These are phyloP conservation scores for Hypomecis punctinalis DNA, from an alignment of 2,888 invertebrate genomes.

Conservation along the genomic window DNA sequence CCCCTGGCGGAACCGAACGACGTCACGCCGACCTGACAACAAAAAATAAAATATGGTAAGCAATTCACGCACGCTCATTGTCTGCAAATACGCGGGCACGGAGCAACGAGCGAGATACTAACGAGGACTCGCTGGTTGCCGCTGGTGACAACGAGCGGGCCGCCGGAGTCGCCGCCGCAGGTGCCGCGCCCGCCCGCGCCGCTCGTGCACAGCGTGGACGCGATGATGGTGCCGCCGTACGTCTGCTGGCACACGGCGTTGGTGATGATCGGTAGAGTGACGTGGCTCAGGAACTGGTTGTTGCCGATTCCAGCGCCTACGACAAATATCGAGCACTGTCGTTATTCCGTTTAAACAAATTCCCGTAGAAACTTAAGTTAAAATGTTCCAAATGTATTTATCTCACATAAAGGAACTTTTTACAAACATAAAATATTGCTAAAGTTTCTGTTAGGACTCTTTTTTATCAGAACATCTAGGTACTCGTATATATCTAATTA, in stretches of 20 bases:
- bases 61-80: no score
- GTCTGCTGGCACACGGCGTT: conserved; percentile 59
- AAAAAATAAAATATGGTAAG: neutral
- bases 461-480: no score
- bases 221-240: conserved; percentile 52
- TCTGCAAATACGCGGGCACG: no score
- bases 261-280: conserved; percentile 68
- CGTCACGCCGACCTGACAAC: conserved; percentile 11
- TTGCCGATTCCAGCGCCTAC: conserved; percentile 53
- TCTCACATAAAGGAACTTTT: no score
- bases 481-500: no score
- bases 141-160: no score
- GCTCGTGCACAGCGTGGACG: conserved; percentile 63
- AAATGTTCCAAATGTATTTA: no score
- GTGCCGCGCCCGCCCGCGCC: conserved; percentile 59
- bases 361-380: no score
- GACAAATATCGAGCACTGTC: conserved; percentile 2
- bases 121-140: conserved; percentile 2
- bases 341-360: no score
- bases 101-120: no score
- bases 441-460: no score
- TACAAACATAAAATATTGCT: no score
- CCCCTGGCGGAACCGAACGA: conserved; percentile 11
- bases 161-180: conserved; percentile 73
- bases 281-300: conserved; percentile 67